A percentile compares a stretch with the other conserved stretches of the same genome.
Conservation (phyloP, 2,888 invertebrate species). For the Girardia tigrina region DNA sequence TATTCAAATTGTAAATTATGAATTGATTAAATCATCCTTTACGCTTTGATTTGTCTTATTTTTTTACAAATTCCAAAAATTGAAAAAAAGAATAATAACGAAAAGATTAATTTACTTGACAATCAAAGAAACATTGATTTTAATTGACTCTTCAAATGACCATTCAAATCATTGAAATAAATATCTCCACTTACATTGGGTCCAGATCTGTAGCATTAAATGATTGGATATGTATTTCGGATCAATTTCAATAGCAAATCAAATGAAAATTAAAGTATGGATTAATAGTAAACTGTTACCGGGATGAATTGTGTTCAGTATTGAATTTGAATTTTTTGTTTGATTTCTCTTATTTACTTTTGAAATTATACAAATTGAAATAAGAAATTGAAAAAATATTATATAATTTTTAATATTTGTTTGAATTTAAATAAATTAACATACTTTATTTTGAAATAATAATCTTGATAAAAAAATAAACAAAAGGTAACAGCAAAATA, state of each 20-base stretch:
- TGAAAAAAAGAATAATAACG: too few species aligned
- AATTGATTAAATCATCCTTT: too few species aligned
- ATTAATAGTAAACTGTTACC: not conserved
- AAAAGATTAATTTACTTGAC: slow-evolving; percentile 3
- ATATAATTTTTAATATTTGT: too few species aligned
- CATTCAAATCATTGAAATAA: slow-evolving; percentile 23
- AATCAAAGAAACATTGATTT: not conserved
- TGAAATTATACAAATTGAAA: not conserved
- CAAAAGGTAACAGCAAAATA: not conserved
- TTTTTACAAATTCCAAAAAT: too few species aligned
- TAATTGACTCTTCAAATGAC: slow-evolving; percentile 23
- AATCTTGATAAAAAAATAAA: not conserved
- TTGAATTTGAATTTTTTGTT: not conserved
- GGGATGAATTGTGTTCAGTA: not conserved
- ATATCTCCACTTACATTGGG: slow-evolving; percentile 20
- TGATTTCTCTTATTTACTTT: not conserved
- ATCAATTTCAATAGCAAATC: slow-evolving; percentile 20
- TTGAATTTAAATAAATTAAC: too few species aligned
- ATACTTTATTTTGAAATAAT: too few species aligned
- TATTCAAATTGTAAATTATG: too few species aligned
- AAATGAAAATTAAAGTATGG: not conserved
- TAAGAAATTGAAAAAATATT: not conserved
- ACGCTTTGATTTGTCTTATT: too few species aligned
- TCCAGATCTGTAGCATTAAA: slow-evolving; percentile 23
- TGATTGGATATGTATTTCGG: slow-evolving; percentile 23